phyloP scores from a whole-genome alignment of 2,797 vertebrate species.

The Todus mexicanus region DNA sequence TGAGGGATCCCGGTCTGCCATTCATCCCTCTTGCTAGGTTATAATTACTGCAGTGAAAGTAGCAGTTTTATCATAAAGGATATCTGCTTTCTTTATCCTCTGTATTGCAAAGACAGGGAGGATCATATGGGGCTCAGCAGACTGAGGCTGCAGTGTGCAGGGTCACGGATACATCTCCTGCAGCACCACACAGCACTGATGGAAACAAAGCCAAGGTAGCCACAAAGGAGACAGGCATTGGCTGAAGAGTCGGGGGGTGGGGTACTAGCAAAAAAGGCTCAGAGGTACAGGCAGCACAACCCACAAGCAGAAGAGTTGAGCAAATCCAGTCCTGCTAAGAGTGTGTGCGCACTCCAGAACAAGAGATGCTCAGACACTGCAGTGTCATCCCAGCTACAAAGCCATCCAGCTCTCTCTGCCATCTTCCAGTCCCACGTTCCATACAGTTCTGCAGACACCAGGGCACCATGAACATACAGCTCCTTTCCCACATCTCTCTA shows the following conservation, averaged over 20 bases:
- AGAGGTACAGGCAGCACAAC: background rate
- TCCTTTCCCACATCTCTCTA: background rate
- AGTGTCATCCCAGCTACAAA: background rate
- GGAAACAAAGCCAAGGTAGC: background rate
- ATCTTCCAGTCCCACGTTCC: background rate
- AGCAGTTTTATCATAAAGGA: background rate
- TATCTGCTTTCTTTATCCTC: background rate
- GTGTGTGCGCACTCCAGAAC: accelerated
- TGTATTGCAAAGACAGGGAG: background rate
- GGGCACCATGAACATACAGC: background rate
- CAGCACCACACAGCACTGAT: background rate
- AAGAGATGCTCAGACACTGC: background rate
- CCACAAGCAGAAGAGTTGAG: background rate
- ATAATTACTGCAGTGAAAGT: background rate
- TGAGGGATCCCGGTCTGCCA: background rate
- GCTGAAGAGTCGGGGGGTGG: background rate
- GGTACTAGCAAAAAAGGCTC: background rate
- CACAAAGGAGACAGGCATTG: background rate
- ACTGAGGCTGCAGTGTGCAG: background rate
- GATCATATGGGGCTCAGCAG: background rate
- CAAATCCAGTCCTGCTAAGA: background rate
- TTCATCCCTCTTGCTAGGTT: background rate
- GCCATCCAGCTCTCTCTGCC: background rate
- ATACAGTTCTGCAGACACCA: background rate
- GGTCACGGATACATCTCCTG: background rate